These are phyloP conservation scores for Chunga burmeisteri DNA, from an alignment of 2,113 vertebrate genomes.

Conservation along the genomic window DNA sequence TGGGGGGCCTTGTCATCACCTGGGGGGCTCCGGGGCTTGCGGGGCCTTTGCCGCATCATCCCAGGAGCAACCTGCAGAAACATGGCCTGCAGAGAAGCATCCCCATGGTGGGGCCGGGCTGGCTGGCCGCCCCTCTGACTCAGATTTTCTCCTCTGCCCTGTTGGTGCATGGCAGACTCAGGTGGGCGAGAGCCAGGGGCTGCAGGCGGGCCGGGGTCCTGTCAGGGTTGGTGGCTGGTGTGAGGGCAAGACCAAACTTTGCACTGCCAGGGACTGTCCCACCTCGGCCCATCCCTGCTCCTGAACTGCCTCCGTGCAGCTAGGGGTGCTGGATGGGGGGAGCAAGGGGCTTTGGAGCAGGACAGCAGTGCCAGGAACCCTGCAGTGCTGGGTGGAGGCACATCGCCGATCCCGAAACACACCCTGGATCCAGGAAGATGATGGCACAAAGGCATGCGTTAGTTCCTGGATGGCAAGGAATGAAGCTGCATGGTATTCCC, in stretches of 20 bases:
- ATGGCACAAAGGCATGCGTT: rapidly evolving
- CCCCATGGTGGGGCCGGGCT: not conserved
- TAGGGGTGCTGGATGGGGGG: not conserved
- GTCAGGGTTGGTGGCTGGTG: not conserved
- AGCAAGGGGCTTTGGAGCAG: rapidly evolving
- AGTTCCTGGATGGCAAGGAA: rapidly evolving
- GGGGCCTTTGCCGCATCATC: not conserved
- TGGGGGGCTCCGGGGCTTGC: not conserved
- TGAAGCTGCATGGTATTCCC: not conserved
- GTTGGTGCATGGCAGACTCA: not conserved
- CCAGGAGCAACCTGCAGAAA: not conserved
- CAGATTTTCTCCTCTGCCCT: not conserved
- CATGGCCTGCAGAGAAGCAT: not conserved
- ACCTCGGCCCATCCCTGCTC: rapidly evolving
- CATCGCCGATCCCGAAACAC: rapidly evolving
- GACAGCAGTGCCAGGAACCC: rapidly evolving
- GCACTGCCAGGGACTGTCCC: not conserved
- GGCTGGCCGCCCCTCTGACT: not conserved
- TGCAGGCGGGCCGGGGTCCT: not conserved
- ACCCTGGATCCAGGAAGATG: too few relatives aligned
- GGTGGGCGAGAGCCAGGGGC: not conserved
- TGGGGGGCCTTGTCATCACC: too few relatives aligned
- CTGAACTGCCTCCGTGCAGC: rapidly evolving
- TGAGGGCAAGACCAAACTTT: not conserved
- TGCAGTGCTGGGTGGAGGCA: rapidly evolving